phyloP scores from a whole-genome alignment of 2,797 vertebrate species.

The Cyprinella venusta region DNA sequence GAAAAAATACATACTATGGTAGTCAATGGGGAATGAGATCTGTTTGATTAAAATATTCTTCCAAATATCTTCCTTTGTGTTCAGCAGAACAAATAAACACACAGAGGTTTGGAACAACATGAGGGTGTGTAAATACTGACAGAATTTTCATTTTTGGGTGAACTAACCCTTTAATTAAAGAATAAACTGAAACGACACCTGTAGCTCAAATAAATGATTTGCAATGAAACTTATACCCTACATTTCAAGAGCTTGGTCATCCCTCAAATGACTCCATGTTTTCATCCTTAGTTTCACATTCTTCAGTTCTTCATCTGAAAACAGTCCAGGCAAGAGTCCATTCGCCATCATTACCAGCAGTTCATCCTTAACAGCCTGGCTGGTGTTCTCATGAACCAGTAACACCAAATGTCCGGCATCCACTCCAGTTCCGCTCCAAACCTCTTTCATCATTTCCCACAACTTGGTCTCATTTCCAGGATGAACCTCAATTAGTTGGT shows the following conservation, averaged over 20 bases:
- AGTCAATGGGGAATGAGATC: too few relatives aligned
- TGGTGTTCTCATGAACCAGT: slow-evolving; percentile 75
- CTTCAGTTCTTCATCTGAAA: slow-evolving; percentile 72
- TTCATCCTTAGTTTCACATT: slow-evolving; percentile 66
- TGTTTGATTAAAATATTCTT: too few relatives aligned
- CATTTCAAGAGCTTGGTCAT: slow-evolving; percentile 73
- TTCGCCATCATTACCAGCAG: slow-evolving; percentile 76
- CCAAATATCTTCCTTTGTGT: too few relatives aligned
- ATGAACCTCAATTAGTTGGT: slow-evolving; percentile 75
- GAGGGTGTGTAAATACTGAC: too few relatives aligned
- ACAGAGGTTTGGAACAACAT: too few relatives aligned
- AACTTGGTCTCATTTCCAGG: slow-evolving; percentile 67
- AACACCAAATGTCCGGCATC: slow-evolving; percentile 70
- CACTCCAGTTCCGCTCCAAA: slow-evolving; percentile 67
- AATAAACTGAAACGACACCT: not conserved
- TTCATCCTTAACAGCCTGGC: slow-evolving; percentile 68
- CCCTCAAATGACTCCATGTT: slow-evolving; percentile 60
- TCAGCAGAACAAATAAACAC: too few relatives aligned
- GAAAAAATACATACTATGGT: too few relatives aligned
- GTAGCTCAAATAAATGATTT: not conserved
- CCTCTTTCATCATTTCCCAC: slow-evolving; percentile 73
- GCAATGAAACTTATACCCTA: slow-evolving; percentile 62
- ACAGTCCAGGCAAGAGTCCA: slow-evolving; percentile 72
- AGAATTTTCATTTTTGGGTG: too few relatives aligned
- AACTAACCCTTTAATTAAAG: too few relatives aligned